A percentile compares a stretch with the other conserved stretches of the same genome.
Evolutionary conservation across 2,113 vertebrate genomes (phyloP).

Genomic region (Stegastes partitus): DNA sequence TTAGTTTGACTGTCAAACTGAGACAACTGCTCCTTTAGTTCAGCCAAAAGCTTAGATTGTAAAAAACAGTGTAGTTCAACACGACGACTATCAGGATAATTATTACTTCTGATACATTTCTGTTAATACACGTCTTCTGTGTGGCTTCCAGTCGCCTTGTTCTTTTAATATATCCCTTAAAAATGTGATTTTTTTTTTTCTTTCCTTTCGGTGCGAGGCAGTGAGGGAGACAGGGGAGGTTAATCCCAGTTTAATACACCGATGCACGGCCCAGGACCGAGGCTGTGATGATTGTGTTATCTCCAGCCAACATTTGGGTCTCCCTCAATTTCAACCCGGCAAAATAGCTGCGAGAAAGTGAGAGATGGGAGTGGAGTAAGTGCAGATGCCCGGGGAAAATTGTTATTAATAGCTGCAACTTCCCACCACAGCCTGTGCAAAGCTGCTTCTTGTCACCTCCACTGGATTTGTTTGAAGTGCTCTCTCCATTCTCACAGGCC

Average conservation of each 20-base stretch:
- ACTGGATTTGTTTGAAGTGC: conserved; percentile 94
- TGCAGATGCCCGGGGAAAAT: conserved; percentile 92
- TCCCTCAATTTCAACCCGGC: conserved; percentile 92
- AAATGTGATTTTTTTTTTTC: conserved; percentile 86
- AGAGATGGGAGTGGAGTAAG: conserved; percentile 86
- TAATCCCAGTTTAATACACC: conserved; percentile 96
- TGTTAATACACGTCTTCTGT: not conserved
- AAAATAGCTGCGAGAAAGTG: conserved; percentile 92
- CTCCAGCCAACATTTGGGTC: conserved; percentile 96
- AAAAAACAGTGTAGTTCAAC: too few species aligned
- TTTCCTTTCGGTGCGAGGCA: conserved; percentile 85
- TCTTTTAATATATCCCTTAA: conserved; percentile 77
- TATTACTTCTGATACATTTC: not conserved
- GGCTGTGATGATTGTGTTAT: conserved; percentile 94
- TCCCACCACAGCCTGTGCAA: conserved; percentile 84
- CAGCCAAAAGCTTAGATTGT: too few species aligned
- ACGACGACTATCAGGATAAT: too few species aligned
- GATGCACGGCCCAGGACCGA: conserved; percentile 89
- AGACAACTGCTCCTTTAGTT: too few species aligned
- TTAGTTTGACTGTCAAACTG: too few species aligned
- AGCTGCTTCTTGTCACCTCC: conserved; percentile 86
- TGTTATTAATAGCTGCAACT: conserved; percentile 97
- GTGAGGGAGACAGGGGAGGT: conserved; percentile 85
- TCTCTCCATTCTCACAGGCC: conserved; percentile 74
- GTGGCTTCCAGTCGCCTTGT: conserved; percentile 9